Conservation (phyloP, 2,888 invertebrate species). For the Lepidonotus clava region DNA sequence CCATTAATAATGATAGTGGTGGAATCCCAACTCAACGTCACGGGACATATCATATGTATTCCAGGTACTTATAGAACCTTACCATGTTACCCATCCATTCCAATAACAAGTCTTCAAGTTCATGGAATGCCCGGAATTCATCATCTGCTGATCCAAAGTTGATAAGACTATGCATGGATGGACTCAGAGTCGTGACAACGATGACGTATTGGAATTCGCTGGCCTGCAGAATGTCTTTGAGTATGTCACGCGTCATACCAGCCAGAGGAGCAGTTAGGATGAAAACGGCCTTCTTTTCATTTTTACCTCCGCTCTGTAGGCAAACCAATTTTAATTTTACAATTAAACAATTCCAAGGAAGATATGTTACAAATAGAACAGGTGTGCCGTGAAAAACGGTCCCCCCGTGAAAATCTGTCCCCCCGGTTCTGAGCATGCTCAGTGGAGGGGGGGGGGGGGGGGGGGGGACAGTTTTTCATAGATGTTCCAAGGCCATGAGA, state of each 20-base stretch:
- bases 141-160: slow-evolving; percentile 78
- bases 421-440: no score
- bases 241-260: slow-evolving; percentile 83
- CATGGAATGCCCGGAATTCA: slow-evolving; percentile 74
- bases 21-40: no score
- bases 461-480: no score
- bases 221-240: slow-evolving; percentile 84
- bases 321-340: no score
- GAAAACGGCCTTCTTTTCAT: slow-evolving; percentile 82
- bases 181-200: slow-evolving; percentile 84
- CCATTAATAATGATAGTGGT: no score
- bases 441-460: no score
- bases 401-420: no score
- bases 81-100: slow-evolving; percentile 85
- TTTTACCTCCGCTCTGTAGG: slow-evolving; percentile 78
- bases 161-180: slow-evolving; percentile 83
- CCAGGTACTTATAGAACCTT: no score
- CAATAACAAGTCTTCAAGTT: slow-evolving; percentile 81
- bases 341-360: neutral
- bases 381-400: no score
- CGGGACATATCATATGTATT: no score
- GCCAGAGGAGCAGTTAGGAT: slow-evolving; percentile 84
- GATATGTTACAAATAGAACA: no score
- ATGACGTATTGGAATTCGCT: slow-evolving; percentile 85
- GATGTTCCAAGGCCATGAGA: no score